Conservation (phyloP, 2,888 invertebrate genomes). For the Trachelus troglodyta region DNA sequence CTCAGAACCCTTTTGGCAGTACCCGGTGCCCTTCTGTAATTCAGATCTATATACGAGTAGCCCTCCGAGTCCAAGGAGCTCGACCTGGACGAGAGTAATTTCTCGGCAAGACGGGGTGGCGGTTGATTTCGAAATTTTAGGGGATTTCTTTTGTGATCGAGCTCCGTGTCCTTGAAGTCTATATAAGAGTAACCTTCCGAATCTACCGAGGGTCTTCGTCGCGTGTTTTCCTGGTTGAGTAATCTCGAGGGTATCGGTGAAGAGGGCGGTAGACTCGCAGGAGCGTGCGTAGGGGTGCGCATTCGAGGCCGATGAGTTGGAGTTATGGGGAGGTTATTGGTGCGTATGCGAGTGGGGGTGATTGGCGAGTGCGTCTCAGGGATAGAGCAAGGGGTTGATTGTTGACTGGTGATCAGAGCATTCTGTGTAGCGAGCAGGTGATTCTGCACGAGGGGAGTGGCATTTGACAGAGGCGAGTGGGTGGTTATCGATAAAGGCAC, state of each 20-base stretch:
- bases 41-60: slow-evolving; percentile 50
- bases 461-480: slow-evolving; percentile 25
- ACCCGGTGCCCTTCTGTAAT: slow-evolving; percentile 42
- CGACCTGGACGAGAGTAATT: slow-evolving; percentile 11
- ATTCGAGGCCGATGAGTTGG: slow-evolving; percentile 46
- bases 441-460: slow-evolving; percentile 4
- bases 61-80: slow-evolving; percentile 47
- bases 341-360: slow-evolving; percentile 18
- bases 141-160: slow-evolving; percentile 2
- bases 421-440: slow-evolving; percentile 39
- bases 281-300: slow-evolving; percentile 16
- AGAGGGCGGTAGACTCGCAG: slow-evolving; percentile 5
- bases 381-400: slow-evolving; percentile 19
- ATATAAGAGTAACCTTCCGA: slow-evolving; percentile 58
- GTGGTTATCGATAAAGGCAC: slow-evolving; percentile 50
- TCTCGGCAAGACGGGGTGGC: not conserved
- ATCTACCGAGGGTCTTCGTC: slow-evolving; percentile 48
- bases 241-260: slow-evolving; percentile 21
- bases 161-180: slow-evolving; percentile 43
- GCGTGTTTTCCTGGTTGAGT: not conserved
- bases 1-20: slow-evolving; percentile 40
- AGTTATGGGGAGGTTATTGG: slow-evolving; percentile 40
- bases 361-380: not conserved
- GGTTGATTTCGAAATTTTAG: slow-evolving; percentile 18
- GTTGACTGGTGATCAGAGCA: slow-evolving; percentile 45